Percentiles rank a stretch among this genome's conserved stretches.
Evolutionary conservation across 1,140 invertebrate species (phyloP).

Genomic region (Tyrophagus putrescentiae): DNA sequence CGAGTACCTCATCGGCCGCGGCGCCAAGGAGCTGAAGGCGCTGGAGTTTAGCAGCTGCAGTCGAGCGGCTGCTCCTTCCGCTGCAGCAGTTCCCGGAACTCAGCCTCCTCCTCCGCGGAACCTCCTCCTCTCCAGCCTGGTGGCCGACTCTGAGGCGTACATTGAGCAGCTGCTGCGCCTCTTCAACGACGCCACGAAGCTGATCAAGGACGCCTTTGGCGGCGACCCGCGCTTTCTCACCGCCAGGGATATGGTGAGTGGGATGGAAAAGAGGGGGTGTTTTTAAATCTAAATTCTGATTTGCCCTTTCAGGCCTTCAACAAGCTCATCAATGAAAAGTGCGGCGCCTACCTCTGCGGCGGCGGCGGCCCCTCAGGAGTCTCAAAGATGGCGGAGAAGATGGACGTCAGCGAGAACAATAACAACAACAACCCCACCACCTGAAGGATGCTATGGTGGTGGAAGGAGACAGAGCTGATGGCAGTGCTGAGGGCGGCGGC

Average conservation of each 20-base stretch:
- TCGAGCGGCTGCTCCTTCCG: no score
- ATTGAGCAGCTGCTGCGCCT: conserved; percentile 85
- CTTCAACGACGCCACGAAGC: conserved; percentile 75
- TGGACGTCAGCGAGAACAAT: background rate
- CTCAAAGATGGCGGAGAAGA: no score
- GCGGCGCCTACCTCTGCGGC: conserved; percentile 77
- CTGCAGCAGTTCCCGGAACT: no score
- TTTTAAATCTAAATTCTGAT: background rate
- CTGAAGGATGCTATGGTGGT: no score
- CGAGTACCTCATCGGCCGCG: conserved; percentile 81
- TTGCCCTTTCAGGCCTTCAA: conserved; percentile 57
- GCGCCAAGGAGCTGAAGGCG: conserved; percentile 91
- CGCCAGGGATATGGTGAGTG: conserved; percentile 69
- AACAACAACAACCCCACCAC: background rate
- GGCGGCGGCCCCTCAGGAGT: conserved; percentile 45
- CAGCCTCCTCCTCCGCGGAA: no score
- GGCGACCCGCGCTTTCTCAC: conserved; percentile 95
- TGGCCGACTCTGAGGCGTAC: conserved; percentile 96
- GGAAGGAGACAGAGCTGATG: no score
- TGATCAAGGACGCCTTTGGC: conserved; percentile 86
- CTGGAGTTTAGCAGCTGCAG: no score
- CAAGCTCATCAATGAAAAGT: conserved; percentile 93
- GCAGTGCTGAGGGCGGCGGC: background rate
- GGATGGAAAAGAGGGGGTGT: no score
- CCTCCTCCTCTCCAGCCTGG: no score